Evolutionary conservation across 2,113 vertebrate species (phyloP).

Genomic region (Vanacampus margaritifer): DNA sequence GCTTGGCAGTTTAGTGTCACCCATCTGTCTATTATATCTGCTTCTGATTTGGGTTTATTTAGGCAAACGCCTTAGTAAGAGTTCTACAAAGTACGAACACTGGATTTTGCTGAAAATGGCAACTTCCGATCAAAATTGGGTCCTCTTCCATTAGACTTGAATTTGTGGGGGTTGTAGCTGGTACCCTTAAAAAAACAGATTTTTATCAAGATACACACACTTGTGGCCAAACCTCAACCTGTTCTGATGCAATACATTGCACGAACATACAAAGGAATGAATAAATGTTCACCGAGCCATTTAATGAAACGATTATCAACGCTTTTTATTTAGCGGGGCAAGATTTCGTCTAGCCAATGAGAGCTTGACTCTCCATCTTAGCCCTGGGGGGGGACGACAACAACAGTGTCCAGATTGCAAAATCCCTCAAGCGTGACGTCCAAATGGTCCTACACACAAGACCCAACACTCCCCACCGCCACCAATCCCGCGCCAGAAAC

Average conservation of each 20-base stretch:
- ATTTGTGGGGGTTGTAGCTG: neutral
- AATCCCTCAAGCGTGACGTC: conserved; percentile 50
- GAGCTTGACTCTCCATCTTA: conserved; percentile 21
- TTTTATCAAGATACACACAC: neutral
- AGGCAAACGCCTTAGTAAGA: neutral
- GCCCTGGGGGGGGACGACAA: conserved; percentile 5
- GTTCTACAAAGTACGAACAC: neutral
- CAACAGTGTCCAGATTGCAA: conserved; percentile 44
- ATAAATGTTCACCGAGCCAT: neutral
- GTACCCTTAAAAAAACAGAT: neutral
- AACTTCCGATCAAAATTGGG: neutral
- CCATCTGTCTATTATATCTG: no score
- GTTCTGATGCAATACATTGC: neutral
- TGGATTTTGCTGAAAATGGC: neutral
- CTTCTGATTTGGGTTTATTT: no score
- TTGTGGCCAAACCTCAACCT: neutral
- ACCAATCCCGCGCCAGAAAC: conserved; percentile 35
- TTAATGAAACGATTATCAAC: neutral
- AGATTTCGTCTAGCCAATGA: conserved; percentile 5
- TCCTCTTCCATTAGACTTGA: no score
- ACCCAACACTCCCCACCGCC: conserved; percentile 12
- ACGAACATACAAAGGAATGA: neutral
- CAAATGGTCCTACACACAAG: conserved; percentile 29
- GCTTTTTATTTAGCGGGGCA: neutral
- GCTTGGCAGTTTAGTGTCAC: no score